Evolutionary conservation across 2,888 invertebrate genomes (phyloP).

Genomic region (Platypus cylindrus): DNA sequence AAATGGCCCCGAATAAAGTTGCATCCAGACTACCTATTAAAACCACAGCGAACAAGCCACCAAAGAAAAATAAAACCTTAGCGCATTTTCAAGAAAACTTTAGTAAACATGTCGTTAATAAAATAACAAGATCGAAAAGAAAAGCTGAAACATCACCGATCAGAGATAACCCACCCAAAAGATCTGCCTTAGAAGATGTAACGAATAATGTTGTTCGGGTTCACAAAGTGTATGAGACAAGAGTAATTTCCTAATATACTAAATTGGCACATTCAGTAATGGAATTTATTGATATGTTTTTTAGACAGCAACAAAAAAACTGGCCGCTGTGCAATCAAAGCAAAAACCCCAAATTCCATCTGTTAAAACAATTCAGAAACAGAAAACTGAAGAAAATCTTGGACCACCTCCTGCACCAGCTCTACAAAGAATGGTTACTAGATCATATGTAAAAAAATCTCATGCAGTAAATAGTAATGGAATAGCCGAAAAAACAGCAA

Average conservation of each 20-base stretch:
- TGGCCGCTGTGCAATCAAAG: conserved; percentile 12
- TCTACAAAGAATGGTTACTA: conserved; percentile 27
- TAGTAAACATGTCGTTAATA: conserved; percentile 9
- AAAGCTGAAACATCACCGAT: conserved; percentile 71
- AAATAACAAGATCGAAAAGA: conserved; percentile 47
- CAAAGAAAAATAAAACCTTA: conserved; percentile 7
- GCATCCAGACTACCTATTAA: conserved; percentile 23
- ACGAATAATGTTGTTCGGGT: conserved; percentile 10
- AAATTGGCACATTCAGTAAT: not conserved
- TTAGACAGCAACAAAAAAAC: conserved; percentile 14
- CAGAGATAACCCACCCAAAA: conserved; percentile 61
- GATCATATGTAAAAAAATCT: conserved; percentile 26
- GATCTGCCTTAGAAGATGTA: conserved; percentile 70
- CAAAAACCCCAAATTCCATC: too few relatives aligned
- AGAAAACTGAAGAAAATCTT: conserved; percentile 33
- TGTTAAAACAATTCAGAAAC: conserved; percentile 30
- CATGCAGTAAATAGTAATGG: conserved; percentile 22
- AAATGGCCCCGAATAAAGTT: conserved; percentile 51
- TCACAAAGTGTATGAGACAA: conserved; percentile 9
- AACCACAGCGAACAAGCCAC: conserved; percentile 13
- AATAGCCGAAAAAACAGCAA: conserved; percentile 30
- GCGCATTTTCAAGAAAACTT: conserved; percentile 2
- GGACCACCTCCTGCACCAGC: conserved; percentile 28
- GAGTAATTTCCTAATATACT: conserved; percentile 3
- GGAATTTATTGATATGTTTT: conserved; percentile 2